Base-by-base conservation (phyloP, 2,797 vertebrate genomes). In the Liasis olivaceus region DNA sequence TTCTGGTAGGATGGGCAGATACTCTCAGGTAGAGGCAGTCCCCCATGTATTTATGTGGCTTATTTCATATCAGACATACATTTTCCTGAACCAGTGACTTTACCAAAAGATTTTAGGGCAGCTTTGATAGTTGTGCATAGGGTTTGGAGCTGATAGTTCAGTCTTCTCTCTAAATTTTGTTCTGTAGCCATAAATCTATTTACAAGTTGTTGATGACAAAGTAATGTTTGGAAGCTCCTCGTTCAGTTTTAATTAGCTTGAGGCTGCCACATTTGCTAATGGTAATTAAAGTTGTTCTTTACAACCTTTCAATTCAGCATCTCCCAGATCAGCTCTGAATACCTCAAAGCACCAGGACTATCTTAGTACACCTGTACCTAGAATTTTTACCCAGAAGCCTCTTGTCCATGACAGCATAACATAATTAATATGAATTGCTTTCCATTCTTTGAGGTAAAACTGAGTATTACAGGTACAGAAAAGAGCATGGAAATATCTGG, bases 401-500 rank as follows among this genome's bases (percentile, higher is more conserved):
- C 15, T 69, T 85, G 24, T 89, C 51, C 88, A 81, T 81, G 66
- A 47, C 31, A 62, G 24, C 26, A 93, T 2, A 87, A 47, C 14
- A 11, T 13, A 56, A 63, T 81, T 85, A 88, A 15, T 11, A 28
- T 42, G 58, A 90, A 63, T 90, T 81, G 28, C 3, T 87, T 90
- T 90, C 47, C 42, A n/a, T 93, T 36, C 8, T 90, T 56, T 36
- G 14, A 60, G 12, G 36, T 90, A 69, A 60, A 91, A 5, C 91
- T 84, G 56, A 4, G 60, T 13, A 47, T 91, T 72, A 89, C 85
- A 93, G 94, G 88, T 17, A 8, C 0, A 91, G 47, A 88, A 93
- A 26, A 20, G 93, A 51, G 42, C 62, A 88, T 91, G 93, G 11
- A 7, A 84, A 26, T n/a, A 15, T 56, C 26, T 17, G 51, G 42